Evolutionary conservation across 2,113 vertebrate species (phyloP).

Genomic region (Xenus cinereus): DNA sequence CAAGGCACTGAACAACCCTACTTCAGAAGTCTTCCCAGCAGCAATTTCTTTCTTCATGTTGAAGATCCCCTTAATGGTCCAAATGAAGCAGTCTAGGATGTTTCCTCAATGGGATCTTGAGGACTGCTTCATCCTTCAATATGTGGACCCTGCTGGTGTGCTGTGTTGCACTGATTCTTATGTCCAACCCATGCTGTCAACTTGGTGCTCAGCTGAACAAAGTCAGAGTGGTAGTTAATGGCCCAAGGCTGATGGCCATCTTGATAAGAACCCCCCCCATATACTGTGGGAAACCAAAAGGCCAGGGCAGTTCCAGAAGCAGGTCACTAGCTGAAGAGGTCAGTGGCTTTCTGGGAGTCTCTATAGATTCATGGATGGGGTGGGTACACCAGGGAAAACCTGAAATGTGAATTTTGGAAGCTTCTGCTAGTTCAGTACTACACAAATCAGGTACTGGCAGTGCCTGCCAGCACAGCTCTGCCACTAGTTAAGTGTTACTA

Average conservation of each 20-base stretch:
- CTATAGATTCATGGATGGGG: fast-evolving
- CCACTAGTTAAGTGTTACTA: neutral
- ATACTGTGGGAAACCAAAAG: neutral
- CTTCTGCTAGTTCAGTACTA: neutral
- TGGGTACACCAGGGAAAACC: neutral
- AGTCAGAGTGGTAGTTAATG: neutral
- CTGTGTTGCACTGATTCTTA: neutral
- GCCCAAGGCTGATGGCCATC: neutral
- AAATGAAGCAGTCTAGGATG: neutral
- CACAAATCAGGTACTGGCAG: neutral
- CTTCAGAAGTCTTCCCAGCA: neutral
- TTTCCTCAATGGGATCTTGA: neutral
- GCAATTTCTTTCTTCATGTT: neutral
- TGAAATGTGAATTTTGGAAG: neutral
- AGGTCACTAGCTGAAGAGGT: neutral
- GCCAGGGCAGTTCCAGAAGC: neutral
- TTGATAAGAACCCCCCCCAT: neutral
- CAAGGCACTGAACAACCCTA: neutral
- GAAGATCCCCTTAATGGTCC: neutral
- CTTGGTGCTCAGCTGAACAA: neutral
- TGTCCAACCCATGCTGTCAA: neutral
- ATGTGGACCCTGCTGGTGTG: neutral
- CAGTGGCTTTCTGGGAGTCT: neutral
- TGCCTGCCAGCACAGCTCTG: neutral
- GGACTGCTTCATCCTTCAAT: neutral